Conservation (phyloP, 2,888 invertebrate species). For the Prosopocoilus inquinatus region DNA sequence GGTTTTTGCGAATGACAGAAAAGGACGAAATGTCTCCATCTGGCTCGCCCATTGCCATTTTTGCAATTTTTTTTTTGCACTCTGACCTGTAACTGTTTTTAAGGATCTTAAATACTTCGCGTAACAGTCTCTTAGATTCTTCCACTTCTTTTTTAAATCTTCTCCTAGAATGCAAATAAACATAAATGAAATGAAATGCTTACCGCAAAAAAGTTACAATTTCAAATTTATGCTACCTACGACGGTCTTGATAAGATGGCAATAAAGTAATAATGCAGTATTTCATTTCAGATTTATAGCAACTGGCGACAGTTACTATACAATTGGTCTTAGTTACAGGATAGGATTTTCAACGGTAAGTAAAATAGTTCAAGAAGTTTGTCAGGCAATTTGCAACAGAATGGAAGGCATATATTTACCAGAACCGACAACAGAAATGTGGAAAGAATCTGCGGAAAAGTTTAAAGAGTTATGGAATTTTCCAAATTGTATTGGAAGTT, state of each 20-base stretch:
- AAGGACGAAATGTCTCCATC: conserved; percentile 7
- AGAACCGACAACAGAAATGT: conserved; percentile 11
- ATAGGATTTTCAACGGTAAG: conserved; percentile 28
- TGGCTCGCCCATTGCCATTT: conserved; percentile 8
- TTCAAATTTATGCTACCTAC: too few species aligned
- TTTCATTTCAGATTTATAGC: conserved; percentile 21
- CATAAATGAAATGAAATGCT: too few species aligned
- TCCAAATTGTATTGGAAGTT: conserved; percentile 12
- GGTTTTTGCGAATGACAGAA: conserved; percentile 8
- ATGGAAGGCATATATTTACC: conserved; percentile 14
- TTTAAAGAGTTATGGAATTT: conserved; percentile 10
- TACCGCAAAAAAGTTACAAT: too few species aligned
- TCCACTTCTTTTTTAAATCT: conserved; percentile 6
- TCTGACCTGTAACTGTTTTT: conserved; percentile 1
- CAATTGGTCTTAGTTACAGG: conserved; percentile 25
- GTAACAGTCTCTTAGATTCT: conserved; percentile 4
- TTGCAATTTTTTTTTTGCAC: conserved; percentile 1
- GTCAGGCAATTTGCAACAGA: conserved; percentile 19
- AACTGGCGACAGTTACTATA: conserved; percentile 25
- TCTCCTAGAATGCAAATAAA: neutral
- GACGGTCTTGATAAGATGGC: too few species aligned
- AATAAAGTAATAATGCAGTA: too few species aligned
- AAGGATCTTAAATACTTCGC: neutral
- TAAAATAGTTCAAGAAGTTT: conserved; percentile 26
- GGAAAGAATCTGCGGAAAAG: neutral